These are phyloP conservation scores for Polyodon spathula DNA, from an alignment of 2,113 vertebrate genomes.

Conservation along the genomic window DNA sequence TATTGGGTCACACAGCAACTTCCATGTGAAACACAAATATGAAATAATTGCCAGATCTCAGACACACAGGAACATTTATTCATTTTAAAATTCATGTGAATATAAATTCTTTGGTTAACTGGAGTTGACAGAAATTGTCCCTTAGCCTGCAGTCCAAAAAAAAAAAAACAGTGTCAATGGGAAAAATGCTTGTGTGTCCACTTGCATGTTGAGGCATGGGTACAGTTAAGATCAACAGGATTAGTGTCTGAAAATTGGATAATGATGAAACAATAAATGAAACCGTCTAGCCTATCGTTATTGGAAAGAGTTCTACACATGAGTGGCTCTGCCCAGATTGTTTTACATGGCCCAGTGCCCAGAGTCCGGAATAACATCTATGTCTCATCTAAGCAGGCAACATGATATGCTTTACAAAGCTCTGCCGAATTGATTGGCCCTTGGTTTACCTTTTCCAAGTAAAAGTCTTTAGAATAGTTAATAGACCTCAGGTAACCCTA, in stretches of 20 bases:
- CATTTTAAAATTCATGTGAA: too few species aligned
- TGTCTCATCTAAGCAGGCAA: constrained; percentile 42
- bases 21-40: too few species aligned
- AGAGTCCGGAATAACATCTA: constrained; percentile 16
- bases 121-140: too few species aligned
- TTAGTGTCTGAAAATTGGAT: constrained; percentile 10
- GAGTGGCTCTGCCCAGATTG: not conserved
- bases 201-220: not conserved
- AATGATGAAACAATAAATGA: constrained; percentile 10
- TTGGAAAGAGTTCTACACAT: constrained; percentile 8
- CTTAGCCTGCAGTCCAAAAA: not conserved
- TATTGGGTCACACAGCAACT: too few species aligned
- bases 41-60: too few species aligned
- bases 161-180: not conserved
- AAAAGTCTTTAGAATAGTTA: constrained; percentile 45
- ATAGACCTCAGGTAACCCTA: constrained; percentile 49
- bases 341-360: constrained; percentile 24
- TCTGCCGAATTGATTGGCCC: constrained; percentile 43
- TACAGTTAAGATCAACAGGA: constrained; percentile 1
- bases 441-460: constrained; percentile 48
- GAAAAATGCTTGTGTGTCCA: not conserved
- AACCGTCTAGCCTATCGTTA: constrained; percentile 5
- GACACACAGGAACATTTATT: too few species aligned
- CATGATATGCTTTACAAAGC: constrained; percentile 23
- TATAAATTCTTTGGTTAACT: too few species aligned